These are phyloP conservation scores for Coelogynopora nodosa DNA, from an alignment of 2,888 invertebrate genomes.

Conservation along the genomic window DNA sequence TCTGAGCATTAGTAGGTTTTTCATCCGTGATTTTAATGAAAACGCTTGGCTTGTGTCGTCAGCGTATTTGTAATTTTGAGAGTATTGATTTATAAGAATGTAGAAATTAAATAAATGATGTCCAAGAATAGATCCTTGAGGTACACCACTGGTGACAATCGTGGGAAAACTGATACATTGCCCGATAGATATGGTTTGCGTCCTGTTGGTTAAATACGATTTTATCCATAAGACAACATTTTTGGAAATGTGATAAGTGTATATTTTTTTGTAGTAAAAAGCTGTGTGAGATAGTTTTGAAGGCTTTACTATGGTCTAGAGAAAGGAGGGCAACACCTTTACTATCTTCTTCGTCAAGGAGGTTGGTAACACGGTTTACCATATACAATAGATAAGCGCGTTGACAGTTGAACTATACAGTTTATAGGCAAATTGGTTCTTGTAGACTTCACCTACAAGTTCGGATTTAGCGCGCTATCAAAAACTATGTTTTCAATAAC, in stretches of 20 bases:
- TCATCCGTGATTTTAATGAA: background rate
- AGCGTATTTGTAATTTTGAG: background rate
- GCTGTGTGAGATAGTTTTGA: background rate
- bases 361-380: background rate
- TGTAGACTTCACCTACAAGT: background rate
- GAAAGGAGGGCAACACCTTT: background rate
- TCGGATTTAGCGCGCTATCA: background rate
- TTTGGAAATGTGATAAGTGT: background rate
- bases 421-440: background rate
- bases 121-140: background rate
- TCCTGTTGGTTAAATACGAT: background rate
- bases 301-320: background rate
- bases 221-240: background rate
- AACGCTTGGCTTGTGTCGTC: background rate
- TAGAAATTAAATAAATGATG: background rate
- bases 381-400: background rate
- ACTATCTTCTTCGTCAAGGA: background rate
- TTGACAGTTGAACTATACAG: background rate
- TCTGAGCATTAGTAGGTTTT: background rate
- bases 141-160: background rate
- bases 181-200: background rate
- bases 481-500: background rate
- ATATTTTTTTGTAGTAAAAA: background rate
- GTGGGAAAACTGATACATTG: background rate
- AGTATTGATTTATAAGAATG: background rate